A percentile compares a stretch with the other conserved stretches of the same genome.
Conservation (phyloP, 2,797 vertebrate species). For the Carapus acus region DNA sequence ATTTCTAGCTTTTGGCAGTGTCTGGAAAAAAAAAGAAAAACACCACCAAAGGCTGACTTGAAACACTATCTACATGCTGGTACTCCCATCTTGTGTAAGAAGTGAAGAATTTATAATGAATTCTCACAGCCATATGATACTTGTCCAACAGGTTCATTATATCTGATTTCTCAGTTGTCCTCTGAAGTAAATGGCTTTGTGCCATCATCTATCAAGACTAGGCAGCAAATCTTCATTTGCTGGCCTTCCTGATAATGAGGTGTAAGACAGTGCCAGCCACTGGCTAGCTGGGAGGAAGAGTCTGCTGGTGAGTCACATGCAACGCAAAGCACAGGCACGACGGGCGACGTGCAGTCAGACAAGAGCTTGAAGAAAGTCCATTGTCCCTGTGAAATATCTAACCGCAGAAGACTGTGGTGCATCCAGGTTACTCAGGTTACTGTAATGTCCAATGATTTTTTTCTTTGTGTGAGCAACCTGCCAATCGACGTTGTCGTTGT, state of each 20-base stretch:
- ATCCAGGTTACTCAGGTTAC: too few species aligned
- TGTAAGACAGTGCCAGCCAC: constrained; percentile 59
- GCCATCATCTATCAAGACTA: constrained; percentile 56
- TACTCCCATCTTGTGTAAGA: constrained; percentile 25
- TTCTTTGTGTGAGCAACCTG: too few species aligned
- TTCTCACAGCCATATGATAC: constrained; percentile 29
- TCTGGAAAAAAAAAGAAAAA: constrained; percentile 36
- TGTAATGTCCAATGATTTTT: too few species aligned
- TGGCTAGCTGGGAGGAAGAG: constrained; percentile 64
- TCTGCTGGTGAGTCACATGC: constrained; percentile 67
- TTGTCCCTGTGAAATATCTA: too few species aligned
- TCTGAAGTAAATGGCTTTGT: constrained; percentile 56
- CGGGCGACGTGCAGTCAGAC: constrained; percentile 57
- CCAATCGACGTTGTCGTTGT: too few species aligned
- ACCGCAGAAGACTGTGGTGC: too few species aligned
- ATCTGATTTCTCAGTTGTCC: constrained; percentile 44
- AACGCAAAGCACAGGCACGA: constrained; percentile 59
- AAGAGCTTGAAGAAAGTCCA: constrained; percentile 63
- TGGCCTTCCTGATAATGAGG: constrained; percentile 66
- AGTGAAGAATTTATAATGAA: constrained; percentile 28
- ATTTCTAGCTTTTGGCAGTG: constrained; percentile 23
- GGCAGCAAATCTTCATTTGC: constrained; percentile 52
- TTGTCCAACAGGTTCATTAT: constrained; percentile 43
- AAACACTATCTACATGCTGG: constrained; percentile 25
- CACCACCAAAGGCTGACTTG: constrained; percentile 19